Percentiles rank a stretch among this genome's conserved stretches.
Conservation (phyloP, 2,113 vertebrate species). For the Verasper variegatus region DNA sequence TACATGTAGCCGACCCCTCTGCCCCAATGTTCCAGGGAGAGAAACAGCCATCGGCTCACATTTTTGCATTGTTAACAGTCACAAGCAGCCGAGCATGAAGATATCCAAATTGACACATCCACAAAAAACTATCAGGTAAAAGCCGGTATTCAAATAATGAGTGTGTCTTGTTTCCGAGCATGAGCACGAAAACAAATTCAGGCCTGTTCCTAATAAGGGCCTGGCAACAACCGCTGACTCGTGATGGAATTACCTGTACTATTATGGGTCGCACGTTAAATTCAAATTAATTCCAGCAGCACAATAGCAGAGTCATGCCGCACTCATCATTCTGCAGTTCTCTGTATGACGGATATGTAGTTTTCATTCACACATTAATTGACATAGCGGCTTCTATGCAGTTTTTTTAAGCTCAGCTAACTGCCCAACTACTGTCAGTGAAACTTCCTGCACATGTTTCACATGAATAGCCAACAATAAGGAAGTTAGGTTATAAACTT, state of each 20-base stretch:
- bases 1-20: neutral
- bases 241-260: neutral
- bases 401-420: neutral
- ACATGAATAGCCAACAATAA: too few species aligned
- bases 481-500: too few species aligned
- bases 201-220: neutral
- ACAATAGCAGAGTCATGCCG: neutral
- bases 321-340: neutral
- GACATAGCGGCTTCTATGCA: too few species aligned
- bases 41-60: neutral
- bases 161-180: neutral
- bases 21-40: neutral
- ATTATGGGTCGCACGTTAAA: neutral
- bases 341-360: neutral
- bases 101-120: slow-evolving; percentile 12
- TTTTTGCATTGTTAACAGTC: slow-evolving; percentile 5
- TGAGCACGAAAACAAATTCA: slow-evolving; percentile 4
- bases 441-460: neutral
- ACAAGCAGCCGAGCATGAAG: neutral
- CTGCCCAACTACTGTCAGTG: neutral
- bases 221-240: neutral
- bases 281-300: slow-evolving; percentile 3
- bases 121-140: slow-evolving; percentile 14
- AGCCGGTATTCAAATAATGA: slow-evolving; percentile 5
- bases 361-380: neutral